Conservation (phyloP, 2,797 vertebrate genomes). For the Megaceryle alcyon region DNA sequence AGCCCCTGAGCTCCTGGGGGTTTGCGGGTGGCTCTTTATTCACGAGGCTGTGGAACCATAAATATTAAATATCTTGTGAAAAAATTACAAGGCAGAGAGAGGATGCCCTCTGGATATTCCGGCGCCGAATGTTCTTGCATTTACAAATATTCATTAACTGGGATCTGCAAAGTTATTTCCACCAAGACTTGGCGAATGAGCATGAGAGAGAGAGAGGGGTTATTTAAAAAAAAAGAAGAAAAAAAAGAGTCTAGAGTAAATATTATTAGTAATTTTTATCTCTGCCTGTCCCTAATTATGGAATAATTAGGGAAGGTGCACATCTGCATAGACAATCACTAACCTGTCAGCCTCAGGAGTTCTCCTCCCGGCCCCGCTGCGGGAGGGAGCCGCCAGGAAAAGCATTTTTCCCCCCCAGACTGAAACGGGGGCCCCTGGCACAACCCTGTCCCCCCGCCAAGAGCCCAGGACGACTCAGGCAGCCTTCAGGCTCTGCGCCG, state of each 20-base stretch:
- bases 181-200: background rate
- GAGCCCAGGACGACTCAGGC: fast-evolving
- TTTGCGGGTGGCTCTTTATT: conserved; percentile 3
- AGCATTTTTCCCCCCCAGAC: background rate
- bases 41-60: conserved; percentile 37
- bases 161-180: conserved; percentile 42
- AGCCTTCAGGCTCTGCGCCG: background rate
- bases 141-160: conserved; percentile 67
- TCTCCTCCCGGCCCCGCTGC: fast-evolving
- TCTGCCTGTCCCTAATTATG: conserved; percentile 27
- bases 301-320: conserved; percentile 26
- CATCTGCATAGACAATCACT: conserved; percentile 23
- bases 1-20: background rate
- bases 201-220: background rate
- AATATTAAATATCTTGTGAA: conserved; percentile 53
- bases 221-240: conserved; percentile 11
- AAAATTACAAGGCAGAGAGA: conserved; percentile 2
- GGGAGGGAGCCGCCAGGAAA: background rate
- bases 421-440: background rate
- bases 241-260: conserved; percentile 30
- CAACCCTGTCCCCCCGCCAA: background rate
- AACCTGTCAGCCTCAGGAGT: background rate
- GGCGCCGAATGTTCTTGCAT: conserved; percentile 29
- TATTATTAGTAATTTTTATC: conserved; percentile 62
- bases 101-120: conserved; percentile 38